Evolutionary conservation across 2,797 vertebrate species (phyloP).

Genomic region (Odontamblyopus lacepedii): DNA sequence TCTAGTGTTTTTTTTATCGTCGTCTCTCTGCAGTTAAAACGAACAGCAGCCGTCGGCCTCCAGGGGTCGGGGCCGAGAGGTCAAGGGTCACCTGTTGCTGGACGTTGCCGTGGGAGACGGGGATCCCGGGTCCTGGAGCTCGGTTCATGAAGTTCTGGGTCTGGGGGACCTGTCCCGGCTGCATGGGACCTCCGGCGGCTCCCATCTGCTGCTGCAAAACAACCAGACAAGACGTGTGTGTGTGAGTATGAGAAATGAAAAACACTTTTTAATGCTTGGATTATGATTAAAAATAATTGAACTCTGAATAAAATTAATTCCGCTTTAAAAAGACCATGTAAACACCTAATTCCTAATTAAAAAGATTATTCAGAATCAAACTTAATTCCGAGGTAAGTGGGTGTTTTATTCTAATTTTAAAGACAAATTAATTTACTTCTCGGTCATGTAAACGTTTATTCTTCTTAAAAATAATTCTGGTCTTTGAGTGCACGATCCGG

Average conservation of each 20-base stretch:
- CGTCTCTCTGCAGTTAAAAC: not conserved
- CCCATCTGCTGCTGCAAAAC: slow-evolving; percentile 59
- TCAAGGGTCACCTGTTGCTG: slow-evolving; percentile 76
- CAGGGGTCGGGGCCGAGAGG: not conserved
- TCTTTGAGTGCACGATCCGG: too few species aligned
- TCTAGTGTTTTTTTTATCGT: not conserved
- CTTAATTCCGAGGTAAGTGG: too few species aligned
- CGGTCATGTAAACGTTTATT: too few species aligned
- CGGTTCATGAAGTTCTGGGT: slow-evolving; percentile 82
- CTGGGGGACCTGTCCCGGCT: slow-evolving; percentile 71
- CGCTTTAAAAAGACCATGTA: too few species aligned
- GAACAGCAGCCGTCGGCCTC: slow-evolving; percentile 29
- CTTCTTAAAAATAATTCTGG: too few species aligned
- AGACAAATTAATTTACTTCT: too few species aligned
- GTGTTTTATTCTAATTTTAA: too few species aligned
- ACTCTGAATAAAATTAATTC: too few species aligned
- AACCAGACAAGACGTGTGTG: not conserved
- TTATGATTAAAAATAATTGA: too few species aligned
- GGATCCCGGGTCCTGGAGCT: slow-evolving; percentile 72
- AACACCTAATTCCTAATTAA: too few species aligned
- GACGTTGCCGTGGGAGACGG: slow-evolving; percentile 80
- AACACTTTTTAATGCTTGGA: not conserved
- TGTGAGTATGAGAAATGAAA: too few species aligned
- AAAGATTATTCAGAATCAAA: too few species aligned
- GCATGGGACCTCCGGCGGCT: slow-evolving; percentile 69